Evolutionary conservation across 2,113 vertebrate genomes (phyloP).

Genomic region (Scophthalmus maximus): DNA sequence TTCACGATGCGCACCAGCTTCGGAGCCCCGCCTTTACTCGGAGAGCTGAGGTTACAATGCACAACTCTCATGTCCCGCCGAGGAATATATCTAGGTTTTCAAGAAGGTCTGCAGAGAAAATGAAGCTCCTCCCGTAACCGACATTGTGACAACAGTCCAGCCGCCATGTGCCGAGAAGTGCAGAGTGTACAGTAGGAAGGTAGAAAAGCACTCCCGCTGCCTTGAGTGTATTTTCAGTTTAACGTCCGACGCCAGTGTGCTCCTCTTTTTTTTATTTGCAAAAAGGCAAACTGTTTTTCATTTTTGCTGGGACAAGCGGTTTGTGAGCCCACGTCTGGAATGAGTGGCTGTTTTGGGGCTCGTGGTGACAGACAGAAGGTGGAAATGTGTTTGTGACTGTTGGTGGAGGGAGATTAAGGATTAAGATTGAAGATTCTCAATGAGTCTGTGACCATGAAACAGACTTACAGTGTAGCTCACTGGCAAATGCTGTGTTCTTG

Average conservation of each 20-base stretch:
- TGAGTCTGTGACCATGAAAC: conserved; percentile 30
- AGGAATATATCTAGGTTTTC: too few relatives aligned
- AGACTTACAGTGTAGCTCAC: conserved; percentile 21
- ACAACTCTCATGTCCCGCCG: too few relatives aligned
- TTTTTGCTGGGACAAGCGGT: conserved; percentile 34
- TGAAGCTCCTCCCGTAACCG: background rate
- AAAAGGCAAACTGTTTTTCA: conserved; percentile 8
- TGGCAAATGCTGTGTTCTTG: background rate
- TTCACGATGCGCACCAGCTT: too few relatives aligned
- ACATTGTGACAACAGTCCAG: background rate
- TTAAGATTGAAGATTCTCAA: conserved; percentile 33
- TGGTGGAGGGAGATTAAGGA: conserved; percentile 34
- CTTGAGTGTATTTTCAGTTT: too few relatives aligned
- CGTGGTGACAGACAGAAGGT: conserved; percentile 26
- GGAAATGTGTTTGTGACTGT: conserved; percentile 40
- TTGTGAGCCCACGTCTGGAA: conserved; percentile 19
- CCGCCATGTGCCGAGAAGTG: too few relatives aligned
- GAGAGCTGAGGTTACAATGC: too few relatives aligned
- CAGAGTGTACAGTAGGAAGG: too few relatives aligned
- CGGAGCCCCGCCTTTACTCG: too few relatives aligned
- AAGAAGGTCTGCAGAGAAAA: background rate
- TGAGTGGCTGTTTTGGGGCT: conserved; percentile 27
- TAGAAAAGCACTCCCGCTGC: background rate
- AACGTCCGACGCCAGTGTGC: too few relatives aligned
- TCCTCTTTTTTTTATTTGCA: too few relatives aligned